Evolutionary conservation across 2,113 vertebrate species (phyloP), one percentile per base, ranked within the genome.

Genomic region (Cervus canadensis): DNA sequence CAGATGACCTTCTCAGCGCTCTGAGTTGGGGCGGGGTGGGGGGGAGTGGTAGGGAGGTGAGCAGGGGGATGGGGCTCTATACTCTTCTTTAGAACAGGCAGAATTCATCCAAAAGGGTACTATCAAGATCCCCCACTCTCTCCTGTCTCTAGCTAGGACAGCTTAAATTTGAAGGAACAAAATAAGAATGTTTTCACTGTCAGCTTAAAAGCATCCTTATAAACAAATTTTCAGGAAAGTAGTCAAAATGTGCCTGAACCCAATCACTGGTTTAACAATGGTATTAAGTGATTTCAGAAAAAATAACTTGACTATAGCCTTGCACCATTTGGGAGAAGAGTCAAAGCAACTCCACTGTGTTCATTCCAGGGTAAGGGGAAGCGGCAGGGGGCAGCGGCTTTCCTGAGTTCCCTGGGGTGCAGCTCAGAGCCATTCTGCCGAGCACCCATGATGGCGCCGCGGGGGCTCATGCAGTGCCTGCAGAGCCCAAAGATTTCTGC

Each of bases 11-110:
- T 50, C 48, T 33, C 30, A 11, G 40, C 13, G 3, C 52, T 50
- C 3, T 13, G 21, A 82, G 40, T 17, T 0, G 7, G 33, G 6
- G 16, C 6, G 1, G 2, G 11, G 28, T 12, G 0, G 16, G 15
- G 6, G 1, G 26, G 12, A 28, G 11, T 12, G 8, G 2, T 10
- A 25, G 57, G 25, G 10, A 59, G 57, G 57, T 30, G 28, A 13
- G 2, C 12, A 6, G 59, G 1, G 15, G 62, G 2, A 1, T n/a
- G 1, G 1, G 40, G 17, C 25, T 43, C 52, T 15, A 16, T 14
- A 12, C 14, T 16, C 2, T 36, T 56, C 23, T 45, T n/a, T 15
- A 57, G n/a, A 36, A 48, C 9, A 13, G 16, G 13, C 28, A 89
- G 19, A 62, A 81, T 52, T 30, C 52, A 50, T 59, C 26, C 9